phyloP scores from a whole-genome alignment of 2,113 vertebrate species.

The Accipiter cooperii region DNA sequence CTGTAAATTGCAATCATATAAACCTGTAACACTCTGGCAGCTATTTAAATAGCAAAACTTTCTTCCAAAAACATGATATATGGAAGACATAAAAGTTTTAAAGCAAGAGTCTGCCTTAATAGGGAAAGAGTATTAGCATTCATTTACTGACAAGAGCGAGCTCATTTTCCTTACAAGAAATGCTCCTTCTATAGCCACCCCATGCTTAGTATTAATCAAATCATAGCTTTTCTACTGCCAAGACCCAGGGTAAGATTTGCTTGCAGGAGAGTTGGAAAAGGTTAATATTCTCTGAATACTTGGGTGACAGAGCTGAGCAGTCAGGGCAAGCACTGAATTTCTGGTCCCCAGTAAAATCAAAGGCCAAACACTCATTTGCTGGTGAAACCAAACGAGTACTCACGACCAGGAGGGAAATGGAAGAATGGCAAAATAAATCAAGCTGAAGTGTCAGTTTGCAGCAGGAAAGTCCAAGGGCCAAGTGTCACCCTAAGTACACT shows the following conservation, averaged over 20 bases:
- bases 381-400: neutral
- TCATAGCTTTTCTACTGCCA: neutral
- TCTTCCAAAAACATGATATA: constrained; percentile 64
- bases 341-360: neutral
- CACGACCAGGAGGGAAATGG: neutral
- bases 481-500: neutral
- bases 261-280: neutral
- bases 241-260: neutral
- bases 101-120: constrained; percentile 49
- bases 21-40: constrained; percentile 60
- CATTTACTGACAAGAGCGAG: constrained; percentile 40
- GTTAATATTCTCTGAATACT: constrained; percentile 1
- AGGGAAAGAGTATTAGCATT: constrained; percentile 42
- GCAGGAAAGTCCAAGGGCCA: neutral
- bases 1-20: constrained; percentile 60
- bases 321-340: neutral
- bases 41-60: constrained; percentile 70
- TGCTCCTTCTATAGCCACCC: neutral
- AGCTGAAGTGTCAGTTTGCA: neutral
- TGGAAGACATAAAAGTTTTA: constrained; percentile 60
- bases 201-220: neutral
- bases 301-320: neutral
- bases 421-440: constrained; percentile 16
- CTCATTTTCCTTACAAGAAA: constrained; percentile 51
- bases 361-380: neutral